Base-by-base conservation (phyloP, 2,113 vertebrate genomes). In the Isichthys henryi region DNA sequence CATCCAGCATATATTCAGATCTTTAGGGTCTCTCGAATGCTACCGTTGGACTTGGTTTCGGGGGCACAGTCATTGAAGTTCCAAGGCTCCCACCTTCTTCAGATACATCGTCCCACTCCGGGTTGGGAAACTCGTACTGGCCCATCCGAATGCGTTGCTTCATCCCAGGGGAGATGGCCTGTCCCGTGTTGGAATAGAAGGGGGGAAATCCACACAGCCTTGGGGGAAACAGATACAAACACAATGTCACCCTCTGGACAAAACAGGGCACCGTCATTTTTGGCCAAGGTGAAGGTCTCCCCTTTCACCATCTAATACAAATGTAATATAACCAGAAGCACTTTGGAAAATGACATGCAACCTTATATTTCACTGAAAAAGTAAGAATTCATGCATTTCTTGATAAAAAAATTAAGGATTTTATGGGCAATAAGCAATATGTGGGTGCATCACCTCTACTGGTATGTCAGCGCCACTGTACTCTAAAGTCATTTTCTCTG, bases 91-190 rank as follows among this genome's bases (percentile, higher is more conserved):
- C 93, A 99, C 98, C 98, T 95, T 99, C 97, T 49, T 98, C 97
- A 15, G 98, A 99, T 17, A 99, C 98, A 0, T 99, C 98, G 0
- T 97, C 95, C 98, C 98, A 99, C 92, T 99, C 98, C 2, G 98
- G 98, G 77, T 96, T 97, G 48, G 98, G 98, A 93, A 99, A 99
- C 89, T 98, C 98, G 9, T 99, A 99, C 35, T 99, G 98, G 86
- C 98, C 98, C 97, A 99, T 97, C 31, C 98, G 96, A 93, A 99
- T 99, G 91, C 98, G 96, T 89, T 95, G 97, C 95, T 99, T 99
- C 98, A 99, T 99, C 2, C 98, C 98, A 0, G 98, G 98, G 87
- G 98, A 99, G 93, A 99, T 99, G 92, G 98, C 98, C 93, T 99
- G 98, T 89, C 98, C 98, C 0, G 98, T 99, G 94, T 99, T 99